These are phyloP conservation scores for Nasonovia ribisnigri DNA, from an alignment of 2,888 invertebrate genomes.

Conservation along the genomic window DNA sequence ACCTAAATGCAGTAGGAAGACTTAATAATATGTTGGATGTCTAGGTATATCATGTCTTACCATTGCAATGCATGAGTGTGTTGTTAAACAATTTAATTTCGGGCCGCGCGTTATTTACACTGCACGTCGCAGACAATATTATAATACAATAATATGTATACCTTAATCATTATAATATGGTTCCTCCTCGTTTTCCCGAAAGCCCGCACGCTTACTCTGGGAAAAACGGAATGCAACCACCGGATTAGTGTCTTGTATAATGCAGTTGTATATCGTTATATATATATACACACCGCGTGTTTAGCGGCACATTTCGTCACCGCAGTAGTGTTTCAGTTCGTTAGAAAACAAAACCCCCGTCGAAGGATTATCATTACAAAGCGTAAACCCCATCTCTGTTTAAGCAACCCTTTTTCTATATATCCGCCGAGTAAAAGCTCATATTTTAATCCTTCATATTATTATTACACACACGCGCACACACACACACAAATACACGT, in stretches of 20 bases:
- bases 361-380: constrained; percentile 51
- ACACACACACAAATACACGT: background rate
- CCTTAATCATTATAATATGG: background rate
- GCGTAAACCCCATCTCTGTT: constrained; percentile 22
- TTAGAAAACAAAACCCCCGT: constrained; percentile 43
- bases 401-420: constrained; percentile 42
- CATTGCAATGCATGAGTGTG: background rate
- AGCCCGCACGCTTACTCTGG: background rate
- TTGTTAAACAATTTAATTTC: background rate
- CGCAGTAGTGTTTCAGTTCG: constrained; percentile 25
- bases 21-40: background rate
- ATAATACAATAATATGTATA: background rate
- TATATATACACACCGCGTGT: background rate
- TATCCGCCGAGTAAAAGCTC: constrained; percentile 42
- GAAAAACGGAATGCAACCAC: constrained; percentile 24
- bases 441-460: constrained; percentile 48
- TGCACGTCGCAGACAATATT: background rate
- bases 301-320: constrained; percentile 43
- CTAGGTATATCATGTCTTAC: background rate
- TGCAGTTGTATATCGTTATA: background rate
- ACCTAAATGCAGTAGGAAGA: background rate
- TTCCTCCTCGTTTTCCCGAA: background rate
- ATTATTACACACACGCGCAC: constrained; percentile 8
- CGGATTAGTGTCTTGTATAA: constrained; percentile 26
- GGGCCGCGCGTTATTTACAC: background rate